Evolutionary conservation across 2,888 invertebrate genomes (phyloP).

Genomic region (Celastrina argiolus): DNA sequence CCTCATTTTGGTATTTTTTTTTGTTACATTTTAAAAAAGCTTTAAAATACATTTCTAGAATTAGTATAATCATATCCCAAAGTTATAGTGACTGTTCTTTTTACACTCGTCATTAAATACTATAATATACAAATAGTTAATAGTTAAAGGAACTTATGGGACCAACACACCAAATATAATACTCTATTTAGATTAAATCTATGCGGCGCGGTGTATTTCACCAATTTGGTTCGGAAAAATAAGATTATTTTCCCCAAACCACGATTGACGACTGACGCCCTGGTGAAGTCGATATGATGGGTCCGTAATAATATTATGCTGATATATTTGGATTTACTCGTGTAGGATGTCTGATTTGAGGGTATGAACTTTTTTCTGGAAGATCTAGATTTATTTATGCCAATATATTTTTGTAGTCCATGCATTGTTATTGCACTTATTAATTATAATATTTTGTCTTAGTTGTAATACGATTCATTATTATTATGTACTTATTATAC

Average conservation of each 20-base stretch:
- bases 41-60: no score
- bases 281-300: constrained; percentile 8
- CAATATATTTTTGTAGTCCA: no score
- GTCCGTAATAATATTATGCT: constrained; percentile 1
- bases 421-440: no score
- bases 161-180: not conserved
- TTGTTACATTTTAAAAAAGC: no score
- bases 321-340: not conserved
- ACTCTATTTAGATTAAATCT: not conserved
- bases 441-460: no score
- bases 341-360: not conserved
- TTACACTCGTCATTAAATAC: no score
- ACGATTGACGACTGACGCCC: constrained; percentile 13
- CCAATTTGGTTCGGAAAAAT: constrained; percentile 1
- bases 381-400: not conserved
- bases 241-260: constrained; percentile 7
- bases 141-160: not conserved
- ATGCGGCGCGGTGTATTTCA: not conserved
- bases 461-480: no score
- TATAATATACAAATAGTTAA: no score
- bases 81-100: no score
- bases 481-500: no score
- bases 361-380: not conserved
- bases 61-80: no score
- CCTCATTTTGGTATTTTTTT: no score